Percentiles rank a stretch among this genome's conserved stretches.
Evolutionary conservation across 2,797 vertebrate species (phyloP).

Genomic region (Megaceryle alcyon): DNA sequence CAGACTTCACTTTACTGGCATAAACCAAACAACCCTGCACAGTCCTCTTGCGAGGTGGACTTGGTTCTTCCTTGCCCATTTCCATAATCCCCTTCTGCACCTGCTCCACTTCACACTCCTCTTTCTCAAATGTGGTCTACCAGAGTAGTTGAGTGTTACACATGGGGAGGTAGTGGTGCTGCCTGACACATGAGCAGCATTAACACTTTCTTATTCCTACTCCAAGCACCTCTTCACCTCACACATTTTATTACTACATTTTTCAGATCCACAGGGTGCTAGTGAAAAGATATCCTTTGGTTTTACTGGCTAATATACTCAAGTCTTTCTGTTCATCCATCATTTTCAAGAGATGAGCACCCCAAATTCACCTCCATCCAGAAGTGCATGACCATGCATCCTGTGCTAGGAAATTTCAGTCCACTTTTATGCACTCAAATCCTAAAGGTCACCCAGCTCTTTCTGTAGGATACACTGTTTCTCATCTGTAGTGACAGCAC

Average conservation of each 20-base stretch:
- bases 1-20: not conserved
- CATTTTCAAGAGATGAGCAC: not conserved
- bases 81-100: not conserved
- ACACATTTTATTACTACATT: not conserved
- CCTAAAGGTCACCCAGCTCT: not conserved
- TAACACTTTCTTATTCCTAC: not conserved
- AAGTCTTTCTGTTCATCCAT: not conserved
- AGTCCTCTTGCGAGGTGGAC: accelerated
- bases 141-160: not conserved
- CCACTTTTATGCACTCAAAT: not conserved
- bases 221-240: not conserved
- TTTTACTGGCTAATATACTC: not conserved
- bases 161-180: not conserved
- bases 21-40: not conserved
- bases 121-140: no score
- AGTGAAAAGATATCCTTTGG: not conserved
- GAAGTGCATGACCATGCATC: not conserved
- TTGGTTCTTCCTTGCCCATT: not conserved
- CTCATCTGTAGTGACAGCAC: not conserved
- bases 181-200: not conserved
- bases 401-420: not conserved
- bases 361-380: not conserved
- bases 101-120: not conserved
- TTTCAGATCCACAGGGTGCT: not conserved
- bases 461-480: not conserved